phyloP scores from a whole-genome alignment of 2,888 invertebrate species.

The Calameuta idolon region DNA sequence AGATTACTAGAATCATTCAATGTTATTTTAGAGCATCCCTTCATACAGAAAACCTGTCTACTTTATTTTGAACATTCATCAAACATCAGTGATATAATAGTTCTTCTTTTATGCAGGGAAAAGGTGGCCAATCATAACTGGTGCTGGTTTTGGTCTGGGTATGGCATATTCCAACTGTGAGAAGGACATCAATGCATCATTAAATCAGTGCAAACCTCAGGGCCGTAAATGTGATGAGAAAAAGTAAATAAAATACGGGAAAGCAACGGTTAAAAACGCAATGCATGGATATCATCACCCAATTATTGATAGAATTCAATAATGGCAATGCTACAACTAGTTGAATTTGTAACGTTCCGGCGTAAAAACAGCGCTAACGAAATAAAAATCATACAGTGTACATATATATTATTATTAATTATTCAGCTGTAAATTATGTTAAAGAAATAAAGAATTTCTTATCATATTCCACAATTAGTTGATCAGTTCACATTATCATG shows the following conservation, averaged over 20 bases:
- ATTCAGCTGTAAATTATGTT: constrained; percentile 25
- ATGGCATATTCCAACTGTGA: constrained; percentile 92
- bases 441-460: constrained; percentile 14
- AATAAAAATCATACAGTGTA: constrained; percentile 44
- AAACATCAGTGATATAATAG: constrained; percentile 9
- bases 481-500: neutral
- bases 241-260: constrained; percentile 10
- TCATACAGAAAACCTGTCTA: neutral
- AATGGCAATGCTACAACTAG: constrained; percentile 22
- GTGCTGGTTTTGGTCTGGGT: constrained; percentile 91
- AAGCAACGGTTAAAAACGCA: neutral
- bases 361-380: constrained; percentile 34
- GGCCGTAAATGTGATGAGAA: constrained; percentile 40
- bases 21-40: neutral
- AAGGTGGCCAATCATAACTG: constrained; percentile 89
- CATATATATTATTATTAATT: constrained; percentile 43
- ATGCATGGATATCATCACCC: neutral
- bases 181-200: constrained; percentile 71
- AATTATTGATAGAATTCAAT: neutral
- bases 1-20: constrained; percentile 10
- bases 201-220: constrained; percentile 40
- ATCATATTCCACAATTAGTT: neutral
- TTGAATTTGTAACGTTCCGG: constrained; percentile 40
- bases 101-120: constrained; percentile 70
- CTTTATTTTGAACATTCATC: neutral